Base-by-base conservation (phyloP, 2,888 invertebrate species). In the Serrognathus titanus region DNA sequence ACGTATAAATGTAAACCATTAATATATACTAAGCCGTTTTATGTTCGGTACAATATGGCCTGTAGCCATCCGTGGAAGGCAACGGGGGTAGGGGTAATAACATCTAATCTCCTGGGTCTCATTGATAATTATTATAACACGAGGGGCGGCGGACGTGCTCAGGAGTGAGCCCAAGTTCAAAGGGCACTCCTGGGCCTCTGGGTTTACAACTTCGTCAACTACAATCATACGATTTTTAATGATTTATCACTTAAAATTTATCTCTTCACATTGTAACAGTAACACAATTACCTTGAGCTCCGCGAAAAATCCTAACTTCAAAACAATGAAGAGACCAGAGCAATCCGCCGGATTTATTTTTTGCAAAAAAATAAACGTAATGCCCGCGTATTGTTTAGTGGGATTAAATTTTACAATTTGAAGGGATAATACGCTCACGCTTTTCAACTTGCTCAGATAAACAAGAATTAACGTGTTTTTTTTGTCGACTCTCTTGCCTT, bases 81-180 rank as follows among this genome's bases (percentile, higher is more conserved):
- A 58, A 61, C 56, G 59, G 58, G 16, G 64, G 65, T 63, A 63
- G 62, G 70, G 69, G 69, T 71, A 72, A 71, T 73, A 74, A 71
- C 70, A 68, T 69, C 66, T 66, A 73, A 72, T 74, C 75, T 72
- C 75, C 40, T 51, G 72, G 73, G 76, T 62, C 72, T 74, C 75
- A 75, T 76, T 76, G 76, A 75, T 76, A 75, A 76, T 76, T 75
- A 75, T 76, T 75, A 76, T 75, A 74, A 75, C 75, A 73, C 69
- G 71, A 70, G 69, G 68, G 71, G 70, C 61, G 58, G 68, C 63
- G 63, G 63, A 64, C 64, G 66, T 55, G 64, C 54, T 58, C 57
- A 53, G 62, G 54, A 62, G 61, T 63, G 63, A 69, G 71, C 71
- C 71, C 66, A 62, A 68, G 67, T 68, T 71, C 68, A 64, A 65